Evolutionary conservation across 1,140 invertebrate genomes (phyloP).

Genomic region (Zaprionus nigranus): DNA sequence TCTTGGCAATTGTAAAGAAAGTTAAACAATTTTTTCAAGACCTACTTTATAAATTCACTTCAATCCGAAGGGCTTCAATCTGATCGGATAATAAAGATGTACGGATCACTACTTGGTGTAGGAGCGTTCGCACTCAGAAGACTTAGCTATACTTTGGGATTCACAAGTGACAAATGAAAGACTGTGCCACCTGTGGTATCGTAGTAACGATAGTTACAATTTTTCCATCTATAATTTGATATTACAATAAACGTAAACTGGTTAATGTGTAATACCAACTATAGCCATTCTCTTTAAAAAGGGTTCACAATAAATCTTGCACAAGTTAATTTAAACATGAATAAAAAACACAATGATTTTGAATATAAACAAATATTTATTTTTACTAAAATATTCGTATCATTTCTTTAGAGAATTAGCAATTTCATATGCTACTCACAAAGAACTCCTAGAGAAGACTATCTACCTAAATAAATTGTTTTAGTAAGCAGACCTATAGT

Average conservation of each 20-base stretch:
- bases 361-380: not conserved
- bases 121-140: too few species aligned
- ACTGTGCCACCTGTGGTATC: too few species aligned
- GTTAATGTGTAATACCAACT: too few species aligned
- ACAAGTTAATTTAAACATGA: not conserved
- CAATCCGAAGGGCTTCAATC: too few species aligned
- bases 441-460: constrained; percentile 10
- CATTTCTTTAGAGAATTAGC: constrained; percentile 1
- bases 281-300: too few species aligned
- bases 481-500: not conserved
- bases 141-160: too few species aligned
- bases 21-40: not conserved
- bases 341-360: not conserved
- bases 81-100: too few species aligned
- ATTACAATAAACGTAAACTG: too few species aligned
- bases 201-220: too few species aligned
- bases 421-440: constrained; percentile 2
- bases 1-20: not conserved
- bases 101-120: too few species aligned
- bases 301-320: not conserved
- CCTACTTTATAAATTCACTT: not conserved
- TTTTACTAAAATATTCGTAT: not conserved
- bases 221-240: too few species aligned
- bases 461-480: not conserved
- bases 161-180: too few species aligned